A percentile compares a stretch with the other conserved stretches of the same genome.
These are phyloP conservation scores for Mya arenaria DNA, from an alignment of 1,140 invertebrate genomes.

Conservation along the genomic window DNA sequence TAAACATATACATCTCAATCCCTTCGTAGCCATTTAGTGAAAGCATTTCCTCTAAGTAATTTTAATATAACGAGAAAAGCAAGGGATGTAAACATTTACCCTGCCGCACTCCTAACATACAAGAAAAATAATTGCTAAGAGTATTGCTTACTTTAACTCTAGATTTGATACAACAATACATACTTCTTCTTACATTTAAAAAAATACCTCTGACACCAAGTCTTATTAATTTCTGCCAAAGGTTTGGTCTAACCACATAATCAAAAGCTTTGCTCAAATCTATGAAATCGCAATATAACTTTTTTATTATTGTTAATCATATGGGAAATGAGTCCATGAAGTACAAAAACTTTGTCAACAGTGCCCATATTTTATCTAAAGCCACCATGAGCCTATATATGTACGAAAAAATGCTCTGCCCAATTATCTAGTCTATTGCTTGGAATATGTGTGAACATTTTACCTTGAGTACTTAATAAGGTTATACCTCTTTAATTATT, in stretches of 20 bases:
- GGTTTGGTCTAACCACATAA: neutral
- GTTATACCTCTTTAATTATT: conserved; percentile 24
- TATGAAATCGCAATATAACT: conserved; percentile 2
- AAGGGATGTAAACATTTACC: conserved; percentile 25
- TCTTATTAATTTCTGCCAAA: neutral
- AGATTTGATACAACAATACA: conserved; percentile 3
- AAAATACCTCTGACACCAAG: conserved; percentile 8
- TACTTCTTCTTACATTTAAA: neutral
- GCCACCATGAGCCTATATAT: neutral
- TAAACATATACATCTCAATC: neutral
- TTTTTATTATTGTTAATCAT: neutral
- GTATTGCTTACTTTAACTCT: too few relatives aligned
- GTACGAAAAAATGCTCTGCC: neutral
- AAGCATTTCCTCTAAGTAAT: neutral
- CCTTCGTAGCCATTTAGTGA: neutral
- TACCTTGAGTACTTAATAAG: neutral
- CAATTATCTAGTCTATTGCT: neutral
- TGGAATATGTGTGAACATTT: neutral
- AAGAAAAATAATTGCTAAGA: too few relatives aligned
- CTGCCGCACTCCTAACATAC: conserved; percentile 5
- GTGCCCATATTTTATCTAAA: conserved; percentile 22
- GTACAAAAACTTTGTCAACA: conserved; percentile 14
- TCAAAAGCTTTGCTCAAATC: conserved; percentile 37
- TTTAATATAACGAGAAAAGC: conserved; percentile 29
- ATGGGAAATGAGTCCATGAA: conserved; percentile 7